Base-by-base conservation (phyloP, 2,113 vertebrate species). In the Sorex araneus region DNA sequence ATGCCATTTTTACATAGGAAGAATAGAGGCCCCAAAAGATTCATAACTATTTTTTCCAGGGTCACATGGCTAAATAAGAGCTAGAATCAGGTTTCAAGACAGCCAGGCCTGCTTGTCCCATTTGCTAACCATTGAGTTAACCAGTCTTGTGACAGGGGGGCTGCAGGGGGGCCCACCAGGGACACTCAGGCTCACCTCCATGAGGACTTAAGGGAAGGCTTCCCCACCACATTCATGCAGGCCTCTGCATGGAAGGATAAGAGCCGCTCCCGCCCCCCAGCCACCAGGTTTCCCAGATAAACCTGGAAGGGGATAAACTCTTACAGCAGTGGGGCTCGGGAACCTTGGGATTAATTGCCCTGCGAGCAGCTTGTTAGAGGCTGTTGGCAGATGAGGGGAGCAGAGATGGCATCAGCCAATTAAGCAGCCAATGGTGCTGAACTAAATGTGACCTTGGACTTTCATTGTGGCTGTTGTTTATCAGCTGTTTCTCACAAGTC, bases 401-500 rank as follows among this genome's bases (percentile, higher is more conserved):
- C 91, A 85, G 95, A 95, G 96, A 97, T 93, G 90, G 97, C 97
- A 96, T 94, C 97, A 97, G 97, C 97, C 98, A 98, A 98, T 98
- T 98, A 98, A 96, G 95, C 97, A 97, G 96, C 95, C 69, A 76
- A 96, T 94, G 94, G 97, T 92, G 96, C 97, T 98, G 98, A 98
- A 98, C 98, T 98, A 97, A 98, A 90, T 40, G 90, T 97, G 98
- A 98, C 98, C 98, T 97, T 92, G 36, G 87, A 95, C 1, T 97
- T 98, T 97, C 18, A 97, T 97, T 97, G 97, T 97, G 95, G 77
- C 91, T 88, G 94, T 95, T 97, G 96, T 97, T 98, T 98, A 97
- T 97, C 91, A 94, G 97, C 94, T 95, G 95, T 96, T 98, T 98
- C 96, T 97, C 97, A 97, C 95, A 87, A 67, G 73, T 73, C 74